Conservation (phyloP, 2,888 invertebrate species). For the Euplagia quadripunctaria region DNA sequence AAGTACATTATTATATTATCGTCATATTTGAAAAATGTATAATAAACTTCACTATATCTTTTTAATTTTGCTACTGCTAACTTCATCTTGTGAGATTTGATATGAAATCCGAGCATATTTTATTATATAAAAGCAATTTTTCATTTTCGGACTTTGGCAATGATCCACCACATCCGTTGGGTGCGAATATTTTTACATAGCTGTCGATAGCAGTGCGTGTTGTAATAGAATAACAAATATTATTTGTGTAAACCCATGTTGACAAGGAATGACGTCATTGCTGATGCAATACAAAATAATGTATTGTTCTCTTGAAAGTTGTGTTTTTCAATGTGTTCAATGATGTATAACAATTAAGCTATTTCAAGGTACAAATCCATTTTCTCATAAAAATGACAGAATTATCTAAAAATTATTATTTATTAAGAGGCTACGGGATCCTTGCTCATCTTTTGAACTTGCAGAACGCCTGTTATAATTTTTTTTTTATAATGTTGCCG, state of each 20-base stretch:
- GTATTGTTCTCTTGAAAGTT: constrained; percentile 7
- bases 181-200: constrained; percentile 47
- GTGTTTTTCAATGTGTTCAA: too few relatives aligned
- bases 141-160: constrained; percentile 52
- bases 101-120: constrained; percentile 25
- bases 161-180: constrained; percentile 50
- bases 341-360: too few relatives aligned
- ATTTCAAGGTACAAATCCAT: too few relatives aligned
- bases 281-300: constrained; percentile 1
- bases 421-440: too few relatives aligned
- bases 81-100: constrained; percentile 5
- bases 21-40: too few relatives aligned
- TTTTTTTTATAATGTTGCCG: too few relatives aligned
- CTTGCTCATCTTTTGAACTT: too few relatives aligned
- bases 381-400: too few relatives aligned
- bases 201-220: constrained; percentile 28
- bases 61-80: constrained; percentile 6
- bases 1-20: too few relatives aligned
- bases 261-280: constrained; percentile 22
- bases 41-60: not conserved
- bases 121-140: constrained; percentile 45
- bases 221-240: constrained; percentile 34
- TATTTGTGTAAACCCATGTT: constrained; percentile 19
- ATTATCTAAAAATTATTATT: too few relatives aligned
- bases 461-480: too few relatives aligned